Evolutionary conservation across 1,140 invertebrate species (phyloP), one percentile per base, ranked within the genome.

Genomic region (Macrobrachium nipponense): DNA sequence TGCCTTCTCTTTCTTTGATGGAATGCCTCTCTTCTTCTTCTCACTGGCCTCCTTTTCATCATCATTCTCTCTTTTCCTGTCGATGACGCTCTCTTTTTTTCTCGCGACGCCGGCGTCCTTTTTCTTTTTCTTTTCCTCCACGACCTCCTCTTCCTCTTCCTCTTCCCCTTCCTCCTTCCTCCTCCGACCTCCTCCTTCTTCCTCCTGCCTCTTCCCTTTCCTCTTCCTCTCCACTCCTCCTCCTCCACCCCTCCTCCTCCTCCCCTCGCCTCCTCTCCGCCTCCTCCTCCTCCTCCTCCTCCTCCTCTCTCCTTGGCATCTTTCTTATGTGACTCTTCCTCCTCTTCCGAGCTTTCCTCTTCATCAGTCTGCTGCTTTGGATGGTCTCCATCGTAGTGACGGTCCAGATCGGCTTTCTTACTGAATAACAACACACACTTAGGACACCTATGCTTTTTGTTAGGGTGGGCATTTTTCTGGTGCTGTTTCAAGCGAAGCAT

Each of bases 401-500:
- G 86, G 17, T 89, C 88, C 1, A 89, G 78, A 7, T 89, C 86
- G 12, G 75, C 17, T 75, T 86, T 81, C 18, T 82, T 78, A 8
- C 75, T 70, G 80, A 87, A 89, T 11, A 89, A 60, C 44, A 58
- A 20, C n/a, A 87, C 86, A 73, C 88, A 89, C 17, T 82, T 85
- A 36, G 68, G 27, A 51, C 88, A 89, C 51, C 88, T 58, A 61
- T 87, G 62, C 17, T 86, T 86, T 12, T 86, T 82, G 17, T 83
- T 84, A 58, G 82, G 43, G 75, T 89, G 88, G 43, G 88, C 79
- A 44, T 85, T 73, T 64, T 87, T 87, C 70, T 89, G 88, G 75
- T 89, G 88, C 58, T 89, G 85, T 44, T 89, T 89, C 44, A 89
- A 73, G 23, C 83, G 66, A 2, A 87, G 83, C 79, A 89, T 85